Evolutionary conservation across 2,888 invertebrate genomes (phyloP).

Genomic region (Latheticus oryzae): DNA sequence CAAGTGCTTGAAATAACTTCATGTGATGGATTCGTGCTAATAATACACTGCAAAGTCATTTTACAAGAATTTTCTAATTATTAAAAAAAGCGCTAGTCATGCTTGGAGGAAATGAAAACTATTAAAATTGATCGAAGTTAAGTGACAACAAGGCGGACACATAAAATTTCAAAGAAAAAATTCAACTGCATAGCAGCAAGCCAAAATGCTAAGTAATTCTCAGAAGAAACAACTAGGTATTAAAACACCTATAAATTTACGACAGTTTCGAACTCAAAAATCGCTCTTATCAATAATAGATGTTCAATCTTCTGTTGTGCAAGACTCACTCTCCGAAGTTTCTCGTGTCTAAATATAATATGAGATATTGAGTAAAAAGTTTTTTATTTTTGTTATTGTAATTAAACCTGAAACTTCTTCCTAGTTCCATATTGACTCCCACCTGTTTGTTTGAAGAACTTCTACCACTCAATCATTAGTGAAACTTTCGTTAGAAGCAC

Average conservation of each 20-base stretch:
- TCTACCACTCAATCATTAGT: constrained; percentile 36
- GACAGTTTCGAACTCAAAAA: too few relatives aligned
- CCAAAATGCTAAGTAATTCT: constrained; percentile 1
- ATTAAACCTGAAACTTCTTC: not conserved
- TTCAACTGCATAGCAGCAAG: too few relatives aligned
- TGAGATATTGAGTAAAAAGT: too few relatives aligned
- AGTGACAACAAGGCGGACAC: constrained; percentile 10
- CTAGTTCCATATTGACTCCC: constrained; percentile 14
- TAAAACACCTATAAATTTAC: not conserved
- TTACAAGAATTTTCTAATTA: constrained; percentile 21
- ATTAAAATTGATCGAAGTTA: constrained; percentile 12
- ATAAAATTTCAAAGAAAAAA: constrained; percentile 2
- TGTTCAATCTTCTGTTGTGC: too few relatives aligned
- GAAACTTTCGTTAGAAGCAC: constrained; percentile 16
- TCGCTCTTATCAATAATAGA: too few relatives aligned
- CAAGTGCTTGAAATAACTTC: constrained; percentile 29
- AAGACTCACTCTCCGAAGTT: too few relatives aligned
- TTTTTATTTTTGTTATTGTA: constrained; percentile 9
- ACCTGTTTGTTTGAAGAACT: constrained; percentile 34
- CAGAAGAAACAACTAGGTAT: not conserved
- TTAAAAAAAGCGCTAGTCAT: constrained; percentile 26
- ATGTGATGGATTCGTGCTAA: constrained; percentile 21
- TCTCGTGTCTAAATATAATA: too few relatives aligned
- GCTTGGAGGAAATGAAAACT: constrained; percentile 8
- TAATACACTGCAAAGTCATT: constrained; percentile 19